A percentile compares a stretch with the other conserved stretches of the same genome.
Conservation (phyloP, 2,797 vertebrate genomes). For the Oryzias sinensis region DNA sequence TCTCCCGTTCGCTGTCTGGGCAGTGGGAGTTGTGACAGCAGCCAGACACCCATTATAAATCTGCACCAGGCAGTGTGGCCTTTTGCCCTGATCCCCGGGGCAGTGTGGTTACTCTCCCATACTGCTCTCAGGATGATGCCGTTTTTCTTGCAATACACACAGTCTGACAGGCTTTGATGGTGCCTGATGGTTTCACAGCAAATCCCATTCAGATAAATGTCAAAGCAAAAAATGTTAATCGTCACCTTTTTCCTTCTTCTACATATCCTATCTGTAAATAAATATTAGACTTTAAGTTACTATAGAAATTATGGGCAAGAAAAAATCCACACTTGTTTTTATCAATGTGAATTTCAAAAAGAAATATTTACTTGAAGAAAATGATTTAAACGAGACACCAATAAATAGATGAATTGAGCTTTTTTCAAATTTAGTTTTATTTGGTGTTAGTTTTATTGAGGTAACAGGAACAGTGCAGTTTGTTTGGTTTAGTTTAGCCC, state of each 20-base stretch:
- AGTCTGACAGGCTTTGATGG: conserved; percentile 33
- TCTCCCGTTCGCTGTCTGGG: conserved; percentile 47
- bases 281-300: background rate
- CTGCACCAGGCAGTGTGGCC: conserved; percentile 65
- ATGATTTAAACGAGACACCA: too few species aligned
- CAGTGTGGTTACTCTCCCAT: conserved; percentile 43
- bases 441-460: too few species aligned
- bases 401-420: too few species aligned
- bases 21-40: conserved; percentile 72
- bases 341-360: background rate
- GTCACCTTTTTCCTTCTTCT: conserved; percentile 20
- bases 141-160: conserved; percentile 29
- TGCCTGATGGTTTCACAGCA: conserved; percentile 22
- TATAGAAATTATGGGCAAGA: background rate
- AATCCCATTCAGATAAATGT: conserved; percentile 35
- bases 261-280: conserved; percentile 15
- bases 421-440: too few species aligned
- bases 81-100: conserved; percentile 67
- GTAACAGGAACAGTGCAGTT: too few species aligned
- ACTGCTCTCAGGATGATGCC: conserved; percentile 49
- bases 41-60: conserved; percentile 77
- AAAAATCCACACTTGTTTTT: background rate
- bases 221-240: conserved; percentile 27
- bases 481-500: too few species aligned
- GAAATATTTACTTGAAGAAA: background rate